Conservation (phyloP, 2,888 invertebrate species). For the Azorinus chamasolen region DNA sequence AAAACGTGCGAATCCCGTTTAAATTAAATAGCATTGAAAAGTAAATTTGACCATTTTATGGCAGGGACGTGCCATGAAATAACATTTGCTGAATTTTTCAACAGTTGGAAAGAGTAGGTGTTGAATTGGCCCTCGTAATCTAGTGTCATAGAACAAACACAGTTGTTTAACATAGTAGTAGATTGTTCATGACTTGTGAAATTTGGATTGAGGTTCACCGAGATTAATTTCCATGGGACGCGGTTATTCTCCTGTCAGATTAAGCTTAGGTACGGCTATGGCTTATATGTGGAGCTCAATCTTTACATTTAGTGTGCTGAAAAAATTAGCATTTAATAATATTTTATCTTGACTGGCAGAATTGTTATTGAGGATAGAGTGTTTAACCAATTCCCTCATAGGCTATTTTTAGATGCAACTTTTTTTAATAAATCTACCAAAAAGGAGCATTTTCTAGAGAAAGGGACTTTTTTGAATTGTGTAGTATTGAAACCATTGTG, state of each 20-base stretch:
- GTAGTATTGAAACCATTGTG: too few relatives aligned
- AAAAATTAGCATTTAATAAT: too few relatives aligned
- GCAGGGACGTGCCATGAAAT: constrained; percentile 26
- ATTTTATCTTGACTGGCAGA: too few relatives aligned
- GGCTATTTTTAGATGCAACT: too few relatives aligned
- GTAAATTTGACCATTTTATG: neutral
- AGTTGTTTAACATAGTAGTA: constrained; percentile 39
- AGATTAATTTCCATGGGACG: constrained; percentile 41
- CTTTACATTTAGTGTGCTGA: too few relatives aligned
- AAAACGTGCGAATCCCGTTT: too few relatives aligned
- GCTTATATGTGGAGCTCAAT: neutral
- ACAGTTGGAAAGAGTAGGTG: constrained; percentile 27
- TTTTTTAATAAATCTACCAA: too few relatives aligned
- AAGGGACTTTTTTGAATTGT: too few relatives aligned
- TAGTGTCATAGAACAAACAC: constrained; percentile 39
- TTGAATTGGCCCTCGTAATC: constrained; percentile 27
- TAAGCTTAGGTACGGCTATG: constrained; percentile 41
- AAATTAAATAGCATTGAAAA: too few relatives aligned
- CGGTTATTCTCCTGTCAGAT: constrained; percentile 20
- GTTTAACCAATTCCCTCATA: too few relatives aligned
- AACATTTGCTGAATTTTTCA: constrained; percentile 37
- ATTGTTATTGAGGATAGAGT: too few relatives aligned
- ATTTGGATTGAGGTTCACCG: constrained; percentile 34
- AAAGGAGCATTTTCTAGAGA: too few relatives aligned
- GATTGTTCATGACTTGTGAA: constrained; percentile 45